These are phyloP conservation scores for Chaetura pelagica DNA, from an alignment of 2,113 vertebrate genomes.

Conservation along the genomic window DNA sequence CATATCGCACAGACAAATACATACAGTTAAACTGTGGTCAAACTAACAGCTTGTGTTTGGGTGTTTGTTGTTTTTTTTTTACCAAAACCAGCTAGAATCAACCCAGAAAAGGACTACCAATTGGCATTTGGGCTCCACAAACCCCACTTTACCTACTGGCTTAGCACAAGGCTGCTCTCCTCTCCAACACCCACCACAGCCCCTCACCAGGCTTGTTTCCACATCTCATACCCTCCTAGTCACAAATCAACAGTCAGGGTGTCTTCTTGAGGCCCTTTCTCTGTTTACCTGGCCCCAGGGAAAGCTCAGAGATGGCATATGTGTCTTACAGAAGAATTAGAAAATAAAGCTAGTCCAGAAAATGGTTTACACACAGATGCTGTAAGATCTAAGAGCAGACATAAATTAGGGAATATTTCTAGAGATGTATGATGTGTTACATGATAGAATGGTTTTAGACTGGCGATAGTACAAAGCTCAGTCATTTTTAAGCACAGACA, in stretches of 20 bases:
- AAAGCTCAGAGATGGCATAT: background rate
- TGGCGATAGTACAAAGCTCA: background rate
- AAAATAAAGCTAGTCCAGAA: background rate
- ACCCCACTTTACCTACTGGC: background rate
- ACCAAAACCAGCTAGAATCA: background rate
- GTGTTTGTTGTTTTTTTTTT: background rate
- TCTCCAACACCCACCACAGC: background rate
- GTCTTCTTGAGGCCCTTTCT: background rate
- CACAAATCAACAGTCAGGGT: background rate
- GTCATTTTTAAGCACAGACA: background rate
- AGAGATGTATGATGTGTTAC: background rate
- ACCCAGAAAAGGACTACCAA: background rate
- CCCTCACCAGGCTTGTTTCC: background rate
- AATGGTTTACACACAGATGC: background rate
- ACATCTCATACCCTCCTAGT: background rate
- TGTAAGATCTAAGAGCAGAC: background rate
- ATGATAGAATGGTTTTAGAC: background rate
- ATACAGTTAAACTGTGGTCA: background rate
- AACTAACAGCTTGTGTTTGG: background rate
- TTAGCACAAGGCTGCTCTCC: background rate
- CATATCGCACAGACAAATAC: background rate
- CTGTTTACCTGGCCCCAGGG: background rate
- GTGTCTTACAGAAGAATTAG: background rate
- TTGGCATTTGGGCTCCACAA: background rate
- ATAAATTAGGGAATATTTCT: background rate